Evolutionary conservation across 2,888 invertebrate genomes (phyloP).

Genomic region (Corbicula japonica): DNA sequence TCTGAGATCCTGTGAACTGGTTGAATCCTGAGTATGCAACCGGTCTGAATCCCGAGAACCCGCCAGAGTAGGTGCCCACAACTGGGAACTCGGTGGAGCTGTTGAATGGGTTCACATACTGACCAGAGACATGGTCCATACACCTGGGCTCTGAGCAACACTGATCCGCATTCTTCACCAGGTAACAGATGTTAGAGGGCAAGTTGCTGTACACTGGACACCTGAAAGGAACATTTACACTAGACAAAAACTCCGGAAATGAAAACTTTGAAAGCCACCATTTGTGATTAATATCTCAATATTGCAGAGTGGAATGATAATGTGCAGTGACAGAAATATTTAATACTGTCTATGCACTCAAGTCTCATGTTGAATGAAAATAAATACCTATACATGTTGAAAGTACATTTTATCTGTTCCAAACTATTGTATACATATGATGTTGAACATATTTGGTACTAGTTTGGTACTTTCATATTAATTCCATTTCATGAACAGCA

Average conservation of each 20-base stretch:
- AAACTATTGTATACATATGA: no score
- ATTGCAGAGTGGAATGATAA: neutral
- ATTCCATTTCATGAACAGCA: no score
- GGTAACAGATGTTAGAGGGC: constrained; percentile 69
- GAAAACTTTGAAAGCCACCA: no score
- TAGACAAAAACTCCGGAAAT: no score
- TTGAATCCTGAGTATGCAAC: constrained; percentile 41
- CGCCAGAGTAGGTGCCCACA: constrained; percentile 67
- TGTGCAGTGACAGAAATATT: neutral
- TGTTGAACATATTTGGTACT: no score
- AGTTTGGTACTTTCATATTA: no score
- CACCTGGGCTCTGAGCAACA: constrained; percentile 73
- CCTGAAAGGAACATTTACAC: constrained; percentile 45
- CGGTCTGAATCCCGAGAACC: constrained; percentile 77
- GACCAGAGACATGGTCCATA: constrained; percentile 48
- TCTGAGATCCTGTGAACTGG: neutral
- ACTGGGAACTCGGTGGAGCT: constrained; percentile 67
- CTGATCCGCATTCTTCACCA: constrained; percentile 65
- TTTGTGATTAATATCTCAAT: no score
- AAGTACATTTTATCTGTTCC: no score
- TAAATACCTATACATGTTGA: no score
- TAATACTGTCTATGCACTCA: neutral
- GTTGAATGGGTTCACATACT: constrained; percentile 65
- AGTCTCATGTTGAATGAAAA: no score
- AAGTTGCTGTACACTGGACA: constrained; percentile 73